Base-by-base conservation (phyloP, 1,140 invertebrate genomes). In the Lysiphlebus fabarum region DNA sequence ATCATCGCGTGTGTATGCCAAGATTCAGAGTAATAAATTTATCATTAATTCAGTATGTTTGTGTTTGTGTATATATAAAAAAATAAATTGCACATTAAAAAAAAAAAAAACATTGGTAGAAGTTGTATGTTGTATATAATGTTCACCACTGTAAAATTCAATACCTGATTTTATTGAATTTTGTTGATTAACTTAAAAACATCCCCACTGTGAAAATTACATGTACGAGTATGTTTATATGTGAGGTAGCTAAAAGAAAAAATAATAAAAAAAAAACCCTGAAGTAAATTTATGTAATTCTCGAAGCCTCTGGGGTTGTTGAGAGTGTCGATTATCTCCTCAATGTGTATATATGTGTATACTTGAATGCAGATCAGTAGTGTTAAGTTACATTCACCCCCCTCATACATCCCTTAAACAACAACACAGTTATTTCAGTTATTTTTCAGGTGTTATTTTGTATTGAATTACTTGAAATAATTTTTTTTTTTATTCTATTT, bases 401-500 rank as follows among this genome's bases (percentile, higher is more conserved):
- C n/a, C n/a, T n/a, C n/a, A n/a, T 43, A 17, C 54, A 37, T 10
- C 38, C 50, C 17, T 26, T 26, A 2, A 26, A 26, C 2, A 26
- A 26, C 17, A 26, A 26, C 17, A 26, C 17, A 26, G 17, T 26
- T 26, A 26, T 41, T 42, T 37, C 17, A 26, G 17, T 26, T 26
- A 26, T 41, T 42, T 37, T 42, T 59, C 50, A 59, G 57, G 57
- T 59, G 57, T 50, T 53, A 49, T 59, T 59, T 59, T 33, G 57
- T 49, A 59, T 59, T 50, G 49, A 9, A 42, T 59, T 59, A 59
- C 57, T 59, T 34, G 42, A 34, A 59, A 59, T n/a, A n/a, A 59
- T 47, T 51, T 48, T 51, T 59, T 47, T 40, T 47, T 34, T 14
- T 34, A 36, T 56, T 47, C 12, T 38, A 41, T 38, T 53, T 41